These are phyloP conservation scores for Bufo gargarizans DNA, from an alignment of 2,113 vertebrate genomes.

Conservation along the genomic window DNA sequence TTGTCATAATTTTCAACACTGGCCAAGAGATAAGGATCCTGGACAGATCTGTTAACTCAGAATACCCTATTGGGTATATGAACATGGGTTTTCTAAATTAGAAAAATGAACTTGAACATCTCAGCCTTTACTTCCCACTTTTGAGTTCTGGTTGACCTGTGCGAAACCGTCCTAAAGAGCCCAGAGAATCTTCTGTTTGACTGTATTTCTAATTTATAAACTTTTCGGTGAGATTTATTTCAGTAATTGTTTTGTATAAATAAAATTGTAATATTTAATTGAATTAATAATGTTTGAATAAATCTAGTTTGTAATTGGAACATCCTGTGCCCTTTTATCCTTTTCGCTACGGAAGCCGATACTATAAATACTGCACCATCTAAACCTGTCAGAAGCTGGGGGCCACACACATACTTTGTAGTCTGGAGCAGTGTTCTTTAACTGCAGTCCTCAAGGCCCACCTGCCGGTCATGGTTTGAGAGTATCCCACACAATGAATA, in stretches of 20 bases:
- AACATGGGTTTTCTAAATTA: no score
- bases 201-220: not conserved
- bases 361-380: not conserved
- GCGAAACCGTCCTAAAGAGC: not conserved
- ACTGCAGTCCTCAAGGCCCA: no score
- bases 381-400: not conserved
- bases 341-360: not conserved
- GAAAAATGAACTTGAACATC: no score
- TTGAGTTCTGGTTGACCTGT: not conserved
- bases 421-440: no score
- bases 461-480: no score
- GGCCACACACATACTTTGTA: no score
- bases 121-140: not conserved
- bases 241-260: not conserved
- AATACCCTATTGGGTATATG: no score
- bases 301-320: not conserved
- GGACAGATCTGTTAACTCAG: no score
- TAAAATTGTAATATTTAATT: not conserved
- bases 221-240: not conserved
- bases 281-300: slow-evolving; percentile 3
- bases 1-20: no score
- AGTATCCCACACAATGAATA: no score
- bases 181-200: not conserved
- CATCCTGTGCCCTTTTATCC: not conserved
- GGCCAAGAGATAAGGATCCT: no score